A percentile compares a stretch with the other conserved stretches of the same genome.
Evolutionary conservation across 1,140 invertebrate species (phyloP).

Genomic region (Brachionus manjavacas): DNA sequence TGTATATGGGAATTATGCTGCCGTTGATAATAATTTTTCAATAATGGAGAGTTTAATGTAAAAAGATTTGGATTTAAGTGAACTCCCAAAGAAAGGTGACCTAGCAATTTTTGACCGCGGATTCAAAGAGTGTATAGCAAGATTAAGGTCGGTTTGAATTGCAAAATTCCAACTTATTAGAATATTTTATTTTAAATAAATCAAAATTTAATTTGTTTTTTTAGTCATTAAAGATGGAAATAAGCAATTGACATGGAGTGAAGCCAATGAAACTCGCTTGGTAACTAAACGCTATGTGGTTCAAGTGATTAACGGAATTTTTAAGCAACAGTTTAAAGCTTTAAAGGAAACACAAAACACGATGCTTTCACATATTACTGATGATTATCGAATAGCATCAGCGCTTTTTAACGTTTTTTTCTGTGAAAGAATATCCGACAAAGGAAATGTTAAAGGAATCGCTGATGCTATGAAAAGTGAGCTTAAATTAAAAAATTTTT

Average conservation of each 20-base stretch:
- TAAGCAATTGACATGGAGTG: neutral
- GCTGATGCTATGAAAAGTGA: neutral
- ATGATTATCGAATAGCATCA: neutral
- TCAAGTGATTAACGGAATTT: neutral
- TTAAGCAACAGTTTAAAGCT: neutral
- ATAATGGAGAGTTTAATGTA: neutral
- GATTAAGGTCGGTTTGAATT: too few species aligned
- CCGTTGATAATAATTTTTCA: neutral
- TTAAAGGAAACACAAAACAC: neutral
- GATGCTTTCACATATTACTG: neutral
- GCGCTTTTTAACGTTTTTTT: neutral
- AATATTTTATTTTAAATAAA: too few species aligned
- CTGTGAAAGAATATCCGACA: neutral
- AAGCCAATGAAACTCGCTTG: neutral
- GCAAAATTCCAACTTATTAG: too few species aligned
- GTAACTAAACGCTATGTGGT: neutral
- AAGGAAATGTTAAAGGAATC: neutral
- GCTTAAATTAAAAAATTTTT: neutral
- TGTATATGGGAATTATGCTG: neutral
- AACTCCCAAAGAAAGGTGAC: neutral
- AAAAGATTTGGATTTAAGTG: neutral
- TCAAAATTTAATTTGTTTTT: neutral
- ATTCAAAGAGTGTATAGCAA: too few species aligned
- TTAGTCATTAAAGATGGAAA: neutral
- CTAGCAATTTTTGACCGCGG: neutral